Percentiles rank a stretch among this genome's conserved stretches.
Evolutionary conservation across 1,140 invertebrate genomes (phyloP).

Genomic region (Drosophila micromelanica): DNA sequence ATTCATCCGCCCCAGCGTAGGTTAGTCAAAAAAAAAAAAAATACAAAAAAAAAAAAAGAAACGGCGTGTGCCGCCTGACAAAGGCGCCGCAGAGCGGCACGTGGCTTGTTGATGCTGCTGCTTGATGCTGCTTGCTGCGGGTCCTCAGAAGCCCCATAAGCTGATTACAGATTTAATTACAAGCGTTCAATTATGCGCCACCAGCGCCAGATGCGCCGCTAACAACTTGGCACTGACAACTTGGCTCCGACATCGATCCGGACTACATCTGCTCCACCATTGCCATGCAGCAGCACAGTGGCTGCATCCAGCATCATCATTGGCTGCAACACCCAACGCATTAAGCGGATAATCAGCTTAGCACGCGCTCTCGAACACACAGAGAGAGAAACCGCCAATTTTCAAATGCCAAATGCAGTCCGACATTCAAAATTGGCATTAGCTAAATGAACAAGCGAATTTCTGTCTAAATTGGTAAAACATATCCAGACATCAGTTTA

Average conservation of each 20-base stretch:
- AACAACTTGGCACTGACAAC: constrained; percentile 3
- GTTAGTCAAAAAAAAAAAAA: too few species aligned
- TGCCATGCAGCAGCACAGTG: background rate
- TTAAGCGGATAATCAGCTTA: constrained; percentile 31
- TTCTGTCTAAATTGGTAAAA: too few species aligned
- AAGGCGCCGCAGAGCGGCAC: background rate
- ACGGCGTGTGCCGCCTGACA: constrained; percentile 9
- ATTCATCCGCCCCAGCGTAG: background rate
- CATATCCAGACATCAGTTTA: too few species aligned
- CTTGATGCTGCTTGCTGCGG: background rate
- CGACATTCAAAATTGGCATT: too few species aligned
- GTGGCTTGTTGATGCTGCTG: background rate
- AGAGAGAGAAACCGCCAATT: too few species aligned
- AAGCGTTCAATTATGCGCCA: constrained; percentile 29
- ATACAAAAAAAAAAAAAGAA: too few species aligned
- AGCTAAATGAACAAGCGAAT: too few species aligned
- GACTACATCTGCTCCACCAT: background rate
- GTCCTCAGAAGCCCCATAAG: constrained; percentile 35
- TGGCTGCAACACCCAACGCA: constrained; percentile 4
- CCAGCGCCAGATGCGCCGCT: background rate
- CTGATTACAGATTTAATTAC: constrained; percentile 45
- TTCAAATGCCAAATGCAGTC: background rate
- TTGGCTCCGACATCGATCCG: background rate
- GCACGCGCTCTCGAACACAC: too few species aligned
- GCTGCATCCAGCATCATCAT: background rate